Percentiles rank a stretch among this genome's conserved stretches.
Conservation (phyloP, 2,888 invertebrate species). For the Phlogophora meticulosa region DNA sequence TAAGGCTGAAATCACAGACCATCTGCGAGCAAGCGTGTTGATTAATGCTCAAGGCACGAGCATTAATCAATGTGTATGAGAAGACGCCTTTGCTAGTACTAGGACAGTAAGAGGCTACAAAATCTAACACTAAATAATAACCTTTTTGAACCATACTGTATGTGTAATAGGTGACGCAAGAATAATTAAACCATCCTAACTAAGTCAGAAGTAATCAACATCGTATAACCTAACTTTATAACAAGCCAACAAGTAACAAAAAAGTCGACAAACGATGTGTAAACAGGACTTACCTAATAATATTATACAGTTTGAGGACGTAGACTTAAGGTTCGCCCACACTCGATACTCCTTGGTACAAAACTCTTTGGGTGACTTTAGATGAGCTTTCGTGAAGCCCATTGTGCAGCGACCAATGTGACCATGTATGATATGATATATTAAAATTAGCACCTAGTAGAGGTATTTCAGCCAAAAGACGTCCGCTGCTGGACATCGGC, state of each 20-base stretch:
- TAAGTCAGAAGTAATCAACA: conserved; percentile 14
- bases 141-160: too few relatives aligned
- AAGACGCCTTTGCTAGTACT: too few relatives aligned
- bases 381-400: neutral
- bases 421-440: neutral
- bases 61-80: too few relatives aligned
- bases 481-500: too few relatives aligned
- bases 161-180: neutral
- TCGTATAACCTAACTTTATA: conserved; percentile 31
- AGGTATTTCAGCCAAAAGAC: too few relatives aligned
- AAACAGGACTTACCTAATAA: conserved; percentile 45
- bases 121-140: too few relatives aligned
- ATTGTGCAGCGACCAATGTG: neutral
- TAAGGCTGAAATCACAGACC: too few relatives aligned
- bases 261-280: conserved; percentile 44
- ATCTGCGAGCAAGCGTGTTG: too few relatives aligned
- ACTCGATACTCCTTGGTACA: neutral
- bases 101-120: too few relatives aligned
- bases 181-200: conserved; percentile 3
- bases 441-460: too few relatives aligned
- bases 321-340: neutral
- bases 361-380: neutral
- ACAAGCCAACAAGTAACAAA: conserved; percentile 26
- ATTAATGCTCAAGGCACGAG: too few relatives aligned
- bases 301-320: conserved; percentile 19